Evolutionary conservation across 2,888 invertebrate species (phyloP).

Genomic region (Marasmarcha lunaedactyla): DNA sequence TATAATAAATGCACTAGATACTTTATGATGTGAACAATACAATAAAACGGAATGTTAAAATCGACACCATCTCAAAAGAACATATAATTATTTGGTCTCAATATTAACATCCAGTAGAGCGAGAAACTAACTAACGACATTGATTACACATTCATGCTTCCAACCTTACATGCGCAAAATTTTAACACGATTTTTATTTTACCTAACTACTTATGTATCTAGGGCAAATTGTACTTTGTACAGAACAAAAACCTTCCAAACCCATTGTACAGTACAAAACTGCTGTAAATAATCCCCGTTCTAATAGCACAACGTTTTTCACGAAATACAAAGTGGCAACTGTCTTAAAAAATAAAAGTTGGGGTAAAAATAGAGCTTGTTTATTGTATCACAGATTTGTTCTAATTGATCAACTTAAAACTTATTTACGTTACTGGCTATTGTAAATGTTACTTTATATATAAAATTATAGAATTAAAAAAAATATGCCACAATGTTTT

Average conservation of each 20-base stretch:
- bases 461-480: slow-evolving; percentile 27
- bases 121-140: slow-evolving; percentile 46
- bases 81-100: slow-evolving; percentile 70
- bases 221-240: slow-evolving; percentile 71
- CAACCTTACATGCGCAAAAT: slow-evolving; percentile 48
- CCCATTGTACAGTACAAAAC: slow-evolving; percentile 49
- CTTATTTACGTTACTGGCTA: slow-evolving; percentile 28
- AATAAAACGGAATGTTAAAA: slow-evolving; percentile 65
- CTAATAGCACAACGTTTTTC: slow-evolving; percentile 27
- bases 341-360: slow-evolving; percentile 26
- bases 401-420: slow-evolving; percentile 41
- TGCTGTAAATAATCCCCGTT: slow-evolving; percentile 35
- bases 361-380: slow-evolving; percentile 39
- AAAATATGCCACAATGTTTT: slow-evolving; percentile 58
- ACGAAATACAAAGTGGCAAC: slow-evolving; percentile 51
- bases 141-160: slow-evolving; percentile 53
- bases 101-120: slow-evolving; percentile 59
- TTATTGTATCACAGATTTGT: slow-evolving; percentile 64
- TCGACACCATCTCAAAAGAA: slow-evolving; percentile 65
- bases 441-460: slow-evolving; percentile 18
- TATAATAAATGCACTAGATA: slow-evolving; percentile 49
- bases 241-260: slow-evolving; percentile 57
- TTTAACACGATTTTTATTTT: slow-evolving; percentile 57
- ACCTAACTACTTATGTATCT: slow-evolving; percentile 69
- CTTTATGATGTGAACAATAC: slow-evolving; percentile 31